Evolutionary conservation across 2,888 invertebrate genomes (phyloP), one percentile per base, ranked within the genome.

Genomic region (Chelonus formosanus): DNA sequence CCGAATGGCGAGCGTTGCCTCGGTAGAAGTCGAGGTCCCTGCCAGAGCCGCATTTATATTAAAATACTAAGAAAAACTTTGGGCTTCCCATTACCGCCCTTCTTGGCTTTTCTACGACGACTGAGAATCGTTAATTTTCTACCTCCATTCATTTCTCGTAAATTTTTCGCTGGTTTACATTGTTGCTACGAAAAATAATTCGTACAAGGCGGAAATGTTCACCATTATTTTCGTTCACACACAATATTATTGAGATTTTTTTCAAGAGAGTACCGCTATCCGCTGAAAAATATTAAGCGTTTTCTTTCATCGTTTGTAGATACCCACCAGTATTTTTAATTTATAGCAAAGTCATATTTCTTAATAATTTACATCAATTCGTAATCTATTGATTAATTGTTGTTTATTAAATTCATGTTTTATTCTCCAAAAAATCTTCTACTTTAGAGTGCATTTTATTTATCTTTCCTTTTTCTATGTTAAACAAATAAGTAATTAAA

Each of bases 1-100:
- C 72, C 74, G 67, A 69, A 62, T 70, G 71, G 73, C 71, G 73
- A 70, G 66, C 63, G 61, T 71, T 40, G 69, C 68, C 73, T 73
- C 70, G 68, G 70, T 73, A 65, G 64, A 75, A 76, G 76, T 78
- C 75, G 74, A 62, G 71, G 69, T 69, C 74, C 73, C 74, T 75
- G 75, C 76, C 77, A 79, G 56, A 58, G 76, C 80, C 77, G 81
- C 83, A 82, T 84, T 84, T 84, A 83, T 84, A 83, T 84, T 84
- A 83, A 84, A 84, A 84, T 78, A 78, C 81, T 81, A 81, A 84
- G 84, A 84, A 84, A 84, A 84, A 84, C 81, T 84, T 81, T 67
- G 66, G 67, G 57, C 66, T 68, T 77, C 76, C 73, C 76, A 70
- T 70, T 70, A 67, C 68, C 70, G 35, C 56, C 65, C 55, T 63